A percentile compares a stretch with the other conserved stretches of the same genome.
These are phyloP conservation scores for Leucophenga montana DNA, from an alignment of 2,888 invertebrate species.

Conservation along the genomic window DNA sequence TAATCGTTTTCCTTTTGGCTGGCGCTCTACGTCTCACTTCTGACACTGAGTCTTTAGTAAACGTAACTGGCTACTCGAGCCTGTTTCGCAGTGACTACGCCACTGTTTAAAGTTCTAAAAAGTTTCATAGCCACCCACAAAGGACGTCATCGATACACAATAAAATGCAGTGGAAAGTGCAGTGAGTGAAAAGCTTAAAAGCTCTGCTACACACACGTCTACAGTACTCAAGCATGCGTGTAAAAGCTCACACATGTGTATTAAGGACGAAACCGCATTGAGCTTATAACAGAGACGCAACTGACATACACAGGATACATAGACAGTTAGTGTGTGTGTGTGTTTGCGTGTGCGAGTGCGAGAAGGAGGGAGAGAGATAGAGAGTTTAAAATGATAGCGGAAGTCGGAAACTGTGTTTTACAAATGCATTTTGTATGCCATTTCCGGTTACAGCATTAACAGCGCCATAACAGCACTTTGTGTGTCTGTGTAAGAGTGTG, in stretches of 20 bases:
- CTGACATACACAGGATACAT: not conserved
- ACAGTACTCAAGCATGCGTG: not conserved
- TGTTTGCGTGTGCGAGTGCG: not conserved
- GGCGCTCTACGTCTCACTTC: too few species aligned
- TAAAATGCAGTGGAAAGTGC: conserved; percentile 9
- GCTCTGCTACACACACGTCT: not conserved
- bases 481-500: conserved; percentile 16
- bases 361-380: not conserved
- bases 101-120: too few species aligned
- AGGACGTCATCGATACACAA: too few species aligned
- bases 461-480: conserved; percentile 57
- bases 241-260: conserved; percentile 23
- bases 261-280: conserved; percentile 30
- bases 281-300: conserved; percentile 12
- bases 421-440: conserved; percentile 57
- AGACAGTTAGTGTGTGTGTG: not conserved
- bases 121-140: too few species aligned
- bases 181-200: conserved; percentile 8
- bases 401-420: conserved; percentile 59
- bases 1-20: too few species aligned
- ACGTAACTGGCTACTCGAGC: too few species aligned
- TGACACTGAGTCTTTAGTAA: too few species aligned
- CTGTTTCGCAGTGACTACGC: too few species aligned
- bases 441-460: conserved; percentile 56
- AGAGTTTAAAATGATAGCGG: conserved; percentile 57